These are phyloP conservation scores for Dioctria linearis DNA, from an alignment of 2,888 invertebrate genomes.

Conservation along the genomic window DNA sequence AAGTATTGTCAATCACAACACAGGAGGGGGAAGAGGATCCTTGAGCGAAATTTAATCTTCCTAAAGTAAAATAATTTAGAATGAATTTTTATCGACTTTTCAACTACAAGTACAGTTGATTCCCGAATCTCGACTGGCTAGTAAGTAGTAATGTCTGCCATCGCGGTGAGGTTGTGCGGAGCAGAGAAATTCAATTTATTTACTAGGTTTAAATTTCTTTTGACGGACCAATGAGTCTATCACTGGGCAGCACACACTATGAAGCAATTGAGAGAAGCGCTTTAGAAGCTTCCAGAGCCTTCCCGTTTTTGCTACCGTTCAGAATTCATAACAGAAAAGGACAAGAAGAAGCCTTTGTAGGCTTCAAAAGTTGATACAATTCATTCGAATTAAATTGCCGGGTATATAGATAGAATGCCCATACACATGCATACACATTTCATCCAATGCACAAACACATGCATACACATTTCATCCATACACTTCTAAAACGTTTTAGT, in stretches of 20 bases:
- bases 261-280: constrained; percentile 29
- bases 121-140: constrained; percentile 40
- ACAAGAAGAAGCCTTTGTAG: constrained; percentile 21
- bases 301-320: constrained; percentile 1
- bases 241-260: constrained; percentile 4
- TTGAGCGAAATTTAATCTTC: constrained; percentile 24
- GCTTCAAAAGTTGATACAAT: constrained; percentile 28
- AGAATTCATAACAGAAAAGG: constrained; percentile 28
- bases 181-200: constrained; percentile 47
- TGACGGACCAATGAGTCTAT: constrained; percentile 31
- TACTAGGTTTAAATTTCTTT: constrained; percentile 49
- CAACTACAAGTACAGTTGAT: constrained; percentile 35
- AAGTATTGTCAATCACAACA: constrained; percentile 26
- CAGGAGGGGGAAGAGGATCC: constrained; percentile 7
- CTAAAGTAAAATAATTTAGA: constrained; percentile 24
- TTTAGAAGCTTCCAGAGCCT: constrained; percentile 10
- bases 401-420: not conserved
- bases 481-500: not conserved
- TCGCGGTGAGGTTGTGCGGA: constrained; percentile 18
- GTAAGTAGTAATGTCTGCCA: constrained; percentile 26
- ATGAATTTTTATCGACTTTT: constrained; percentile 28
- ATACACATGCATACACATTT: not conserved
- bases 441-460: not conserved
- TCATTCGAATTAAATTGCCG: constrained; percentile 39
- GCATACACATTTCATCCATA: not conserved